Evolutionary conservation across 2,888 invertebrate genomes (phyloP), one percentile per base, ranked within the genome.

Genomic region (Plebejus argus): DNA sequence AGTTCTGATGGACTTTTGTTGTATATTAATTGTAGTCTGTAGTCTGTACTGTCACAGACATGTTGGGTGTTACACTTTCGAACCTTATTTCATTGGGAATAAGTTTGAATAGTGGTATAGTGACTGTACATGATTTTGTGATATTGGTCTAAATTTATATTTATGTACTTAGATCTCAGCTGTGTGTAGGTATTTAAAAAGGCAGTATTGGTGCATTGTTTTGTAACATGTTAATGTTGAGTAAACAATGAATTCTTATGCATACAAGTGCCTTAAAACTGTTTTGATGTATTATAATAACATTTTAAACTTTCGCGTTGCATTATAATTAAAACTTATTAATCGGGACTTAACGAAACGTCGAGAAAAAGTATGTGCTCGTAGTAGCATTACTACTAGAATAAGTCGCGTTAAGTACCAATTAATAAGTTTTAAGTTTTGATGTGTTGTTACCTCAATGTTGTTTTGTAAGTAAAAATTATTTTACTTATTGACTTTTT

Each of bases 381-480:
- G n/a, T n/a, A n/a, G n/a, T n/a, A n/a, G n/a, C n/a, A n/a, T n/a
- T n/a, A n/a, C n/a, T n/a, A n/a, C n/a, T n/a, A n/a, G n/a, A n/a
- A n/a, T n/a, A n/a, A n/a, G n/a, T n/a, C n/a, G n/a, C n/a, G n/a
- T n/a, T n/a, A n/a, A n/a, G n/a, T n/a, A n/a, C n/a, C n/a, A n/a
- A n/a, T n/a, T n/a, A n/a, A n/a, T n/a, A n/a, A n/a, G n/a, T n/a
- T n/a, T n/a, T n/a, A n/a, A n/a, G 86, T 87, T 86, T 88, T 87
- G 84, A 84, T 79, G 28, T 28, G 80, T 83, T 84, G 88, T 90
- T 89, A 89, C 86, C 88, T 85, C 83, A 83, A 85, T 89, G 85
- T 89, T 87, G 82, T 85, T 33, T 28, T 81, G 79, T 84, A 79
- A 79, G 58, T 56, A 53, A 28, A 23, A 45, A 49, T 20, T 53